Percentiles rank a stretch among this genome's conserved stretches.
phyloP scores from a whole-genome alignment of 2,113 vertebrate genomes.

The Lampris incognitus region DNA sequence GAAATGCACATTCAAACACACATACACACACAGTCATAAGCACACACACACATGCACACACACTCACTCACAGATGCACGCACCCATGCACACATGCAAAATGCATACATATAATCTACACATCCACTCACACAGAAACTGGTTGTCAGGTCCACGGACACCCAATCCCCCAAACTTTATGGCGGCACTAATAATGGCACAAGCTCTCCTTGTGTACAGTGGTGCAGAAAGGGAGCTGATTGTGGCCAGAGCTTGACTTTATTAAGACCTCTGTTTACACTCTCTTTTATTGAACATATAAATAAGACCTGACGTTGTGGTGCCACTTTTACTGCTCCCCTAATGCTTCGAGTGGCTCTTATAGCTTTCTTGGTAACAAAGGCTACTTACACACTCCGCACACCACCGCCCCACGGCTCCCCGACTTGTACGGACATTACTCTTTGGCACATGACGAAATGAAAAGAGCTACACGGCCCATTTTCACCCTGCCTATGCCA shows the following conservation, averaged over 20 bases:
- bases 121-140: slow-evolving; percentile 13
- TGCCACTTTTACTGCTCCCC: slow-evolving; percentile 70
- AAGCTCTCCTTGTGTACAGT: slow-evolving; percentile 59
- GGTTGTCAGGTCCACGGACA: slow-evolving; percentile 17
- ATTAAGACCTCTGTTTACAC: slow-evolving; percentile 76
- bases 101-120: not conserved
- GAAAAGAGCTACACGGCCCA: slow-evolving; percentile 41
- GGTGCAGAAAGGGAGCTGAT: slow-evolving; percentile 56
- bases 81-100: not conserved
- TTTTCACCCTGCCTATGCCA: slow-evolving; percentile 58
- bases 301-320: slow-evolving; percentile 64
- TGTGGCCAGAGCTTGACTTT: slow-evolving; percentile 61
- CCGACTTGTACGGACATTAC: slow-evolving; percentile 50
- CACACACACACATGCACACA: slow-evolving; percentile 2
- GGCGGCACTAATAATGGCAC: slow-evolving; percentile 72
- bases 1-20: not conserved
- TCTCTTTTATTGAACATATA: slow-evolving; percentile 77
- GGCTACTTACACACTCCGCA: slow-evolving; percentile 47
- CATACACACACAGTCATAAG: not conserved
- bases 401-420: slow-evolving; percentile 16
- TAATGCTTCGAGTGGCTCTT: slow-evolving; percentile 60
- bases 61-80: not conserved
- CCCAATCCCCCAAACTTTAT: slow-evolving; percentile 59
- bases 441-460: slow-evolving; percentile 43
- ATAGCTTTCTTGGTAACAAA: slow-evolving; percentile 65